Base-by-base conservation (phyloP, 2,888 invertebrate genomes). In the Parapristionchus giblindavisi region DNA sequence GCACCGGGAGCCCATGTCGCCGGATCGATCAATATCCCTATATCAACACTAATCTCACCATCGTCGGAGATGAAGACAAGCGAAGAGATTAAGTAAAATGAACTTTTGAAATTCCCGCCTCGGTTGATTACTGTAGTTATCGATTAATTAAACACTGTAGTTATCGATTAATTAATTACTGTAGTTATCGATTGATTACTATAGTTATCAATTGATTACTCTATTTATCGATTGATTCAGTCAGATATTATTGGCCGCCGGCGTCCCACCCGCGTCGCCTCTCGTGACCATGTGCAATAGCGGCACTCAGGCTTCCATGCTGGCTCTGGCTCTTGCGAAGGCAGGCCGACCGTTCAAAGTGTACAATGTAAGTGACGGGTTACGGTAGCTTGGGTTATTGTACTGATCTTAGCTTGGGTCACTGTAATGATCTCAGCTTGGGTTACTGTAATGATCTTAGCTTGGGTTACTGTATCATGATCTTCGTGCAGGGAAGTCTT, bases 281-380 rank as follows among this genome's bases (percentile, higher is more conserved):
- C 75, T 78, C 5, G 75, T 83, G 21, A 81, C 83, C 8, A 77
- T 79, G 14, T 85, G 85, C 76, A 85, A 83, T 76, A 77, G 79
- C 4, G 85, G 85, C 32, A 82, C 83, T 56, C 66, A 66, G 66
- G 70, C 70, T 4, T 54, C 70, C 1, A 36, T 71, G 11, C 54
- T 71, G 32, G 70, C 38, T 1, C 70, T 71, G 21, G 70, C 70
- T 5, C 29, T 56, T 27, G 38, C 32, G 27, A 71, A 71, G n/a
- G 70, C 70, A n/a, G 56, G 40, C 27, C 27, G 32, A 32, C 27
- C 5, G 17, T 54, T 38, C 70, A 34, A 56, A 3, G 38, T 71
- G 24, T 71, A 54, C 38, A 71, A 71, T 56, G 70, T 71, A 34
- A 66, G 66, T 54, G 6, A 17, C 43, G 17, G 11, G 8, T 14